Evolutionary conservation across 1,140 invertebrate species (phyloP).

Genomic region (Heliothis virescens): DNA sequence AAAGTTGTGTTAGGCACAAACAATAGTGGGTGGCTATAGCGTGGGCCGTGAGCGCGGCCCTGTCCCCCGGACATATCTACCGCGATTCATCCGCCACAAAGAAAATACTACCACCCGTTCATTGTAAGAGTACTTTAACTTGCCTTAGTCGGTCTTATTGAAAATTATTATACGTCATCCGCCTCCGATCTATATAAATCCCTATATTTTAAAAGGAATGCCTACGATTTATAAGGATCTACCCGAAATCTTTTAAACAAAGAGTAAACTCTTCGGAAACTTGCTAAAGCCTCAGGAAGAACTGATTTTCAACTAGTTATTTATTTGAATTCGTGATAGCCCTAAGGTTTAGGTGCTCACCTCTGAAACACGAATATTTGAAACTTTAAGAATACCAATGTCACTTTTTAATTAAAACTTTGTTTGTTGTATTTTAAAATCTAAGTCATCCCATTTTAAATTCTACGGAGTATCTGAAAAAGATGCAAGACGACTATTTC

Average conservation of each 20-base stretch:
- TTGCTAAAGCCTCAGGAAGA: not conserved
- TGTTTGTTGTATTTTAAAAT: no score
- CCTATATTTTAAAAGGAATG: not conserved
- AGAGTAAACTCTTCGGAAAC: not conserved
- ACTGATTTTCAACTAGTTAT: no score
- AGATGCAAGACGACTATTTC: no score
- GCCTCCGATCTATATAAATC: slow-evolving; percentile 1
- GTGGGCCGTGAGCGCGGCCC: slow-evolving; percentile 46
- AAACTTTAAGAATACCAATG: no score
- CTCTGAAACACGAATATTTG: no score
- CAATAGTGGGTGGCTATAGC: slow-evolving; percentile 59
- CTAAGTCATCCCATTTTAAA: no score
- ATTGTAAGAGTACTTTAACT: slow-evolving; percentile 42
- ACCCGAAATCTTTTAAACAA: slow-evolving; percentile 1
- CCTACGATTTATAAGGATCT: slow-evolving; percentile 32
- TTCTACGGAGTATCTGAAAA: no score
- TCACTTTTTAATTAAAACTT: no score
- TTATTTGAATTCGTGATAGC: no score
- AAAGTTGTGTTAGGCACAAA: slow-evolving; percentile 59
- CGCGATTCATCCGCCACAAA: slow-evolving; percentile 53
- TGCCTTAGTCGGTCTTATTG: slow-evolving; percentile 43
- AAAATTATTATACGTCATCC: slow-evolving; percentile 30
- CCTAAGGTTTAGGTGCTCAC: no score
- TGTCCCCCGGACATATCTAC: slow-evolving; percentile 50
- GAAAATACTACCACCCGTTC: slow-evolving; percentile 50